Percentiles rank a stretch among this genome's conserved stretches.
Evolutionary conservation across 2,888 invertebrate species (phyloP).

Genomic region (Carabus problematicus): DNA sequence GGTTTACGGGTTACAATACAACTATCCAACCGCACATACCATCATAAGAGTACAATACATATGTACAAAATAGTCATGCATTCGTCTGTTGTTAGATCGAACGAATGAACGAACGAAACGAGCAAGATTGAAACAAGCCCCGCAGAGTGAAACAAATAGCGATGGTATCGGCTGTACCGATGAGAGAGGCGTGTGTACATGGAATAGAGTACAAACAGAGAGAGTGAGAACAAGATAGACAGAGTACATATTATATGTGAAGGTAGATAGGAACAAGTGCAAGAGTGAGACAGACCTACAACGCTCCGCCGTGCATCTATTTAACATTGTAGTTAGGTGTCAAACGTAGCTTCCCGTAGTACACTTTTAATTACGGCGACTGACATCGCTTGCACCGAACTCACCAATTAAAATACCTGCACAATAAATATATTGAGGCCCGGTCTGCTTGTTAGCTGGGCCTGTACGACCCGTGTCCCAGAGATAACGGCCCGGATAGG

Average conservation of each 20-base stretch:
- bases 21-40: too few relatives aligned
- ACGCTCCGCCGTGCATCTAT: conserved; percentile 47
- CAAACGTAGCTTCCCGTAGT: conserved; percentile 57
- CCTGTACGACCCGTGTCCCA: conserved; percentile 17
- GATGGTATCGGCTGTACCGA: conserved; percentile 30
- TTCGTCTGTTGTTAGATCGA: conserved; percentile 11
- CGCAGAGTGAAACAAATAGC: conserved; percentile 33
- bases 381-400: conserved; percentile 58
- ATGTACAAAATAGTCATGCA: too few relatives aligned
- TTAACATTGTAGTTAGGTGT: conserved; percentile 61
- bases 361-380: conserved; percentile 59
- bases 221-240: not conserved
- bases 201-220: conserved; percentile 5
- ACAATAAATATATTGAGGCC: conserved; percentile 55
- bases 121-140: conserved; percentile 11
- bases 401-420: conserved; percentile 58
- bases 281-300: too few relatives aligned
- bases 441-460: conserved; percentile 24
- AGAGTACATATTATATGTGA: not conserved
- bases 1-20: too few relatives aligned
- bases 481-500: not conserved
- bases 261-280: too few relatives aligned
- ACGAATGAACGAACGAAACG: conserved; percentile 5
- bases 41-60: too few relatives aligned
- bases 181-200: conserved; percentile 30